Conservation (phyloP, 1,140 invertebrate genomes). For the Rhyacophila brunnea region DNA sequence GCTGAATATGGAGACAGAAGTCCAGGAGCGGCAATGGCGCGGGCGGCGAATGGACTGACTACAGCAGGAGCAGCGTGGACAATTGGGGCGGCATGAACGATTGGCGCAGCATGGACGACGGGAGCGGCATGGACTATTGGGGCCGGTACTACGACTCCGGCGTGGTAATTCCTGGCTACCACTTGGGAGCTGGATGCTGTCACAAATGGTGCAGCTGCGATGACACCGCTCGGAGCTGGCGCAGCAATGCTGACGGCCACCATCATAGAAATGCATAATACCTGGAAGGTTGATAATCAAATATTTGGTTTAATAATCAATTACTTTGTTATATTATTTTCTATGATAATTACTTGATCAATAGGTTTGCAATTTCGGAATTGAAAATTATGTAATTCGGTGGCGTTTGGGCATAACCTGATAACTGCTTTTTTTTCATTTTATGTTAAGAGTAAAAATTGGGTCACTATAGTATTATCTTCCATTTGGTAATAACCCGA, state of each 20-base stretch:
- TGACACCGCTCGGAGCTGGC: slow-evolving; percentile 29
- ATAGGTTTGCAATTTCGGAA: no score
- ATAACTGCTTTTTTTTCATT: no score
- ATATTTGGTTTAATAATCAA: no score
- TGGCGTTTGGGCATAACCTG: no score
- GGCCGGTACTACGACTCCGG: slow-evolving; percentile 38
- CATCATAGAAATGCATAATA: slow-evolving; percentile 21
- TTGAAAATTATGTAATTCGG: no score
- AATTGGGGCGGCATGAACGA: slow-evolving; percentile 14
- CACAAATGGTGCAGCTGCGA: slow-evolving; percentile 44
- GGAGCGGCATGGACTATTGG: slow-evolving; percentile 18
- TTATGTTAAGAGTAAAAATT: no score
- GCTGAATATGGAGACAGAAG: slow-evolving; percentile 1
- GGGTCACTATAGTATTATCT: no score
- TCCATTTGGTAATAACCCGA: no score
- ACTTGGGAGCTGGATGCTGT: slow-evolving; percentile 50
- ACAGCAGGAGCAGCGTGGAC: slow-evolving; percentile 3
- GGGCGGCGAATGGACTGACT: slow-evolving; percentile 6
- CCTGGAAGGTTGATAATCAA: no score
- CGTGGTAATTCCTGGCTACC: slow-evolving; percentile 48
- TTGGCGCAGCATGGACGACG: slow-evolving; percentile 17
- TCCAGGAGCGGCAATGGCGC: slow-evolving; percentile 8
- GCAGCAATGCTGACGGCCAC: slow-evolving; percentile 35
- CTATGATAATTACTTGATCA: no score
- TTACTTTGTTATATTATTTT: no score